phyloP scores from a whole-genome alignment of 2,113 vertebrate genomes.

The Anseranas semipalmata region DNA sequence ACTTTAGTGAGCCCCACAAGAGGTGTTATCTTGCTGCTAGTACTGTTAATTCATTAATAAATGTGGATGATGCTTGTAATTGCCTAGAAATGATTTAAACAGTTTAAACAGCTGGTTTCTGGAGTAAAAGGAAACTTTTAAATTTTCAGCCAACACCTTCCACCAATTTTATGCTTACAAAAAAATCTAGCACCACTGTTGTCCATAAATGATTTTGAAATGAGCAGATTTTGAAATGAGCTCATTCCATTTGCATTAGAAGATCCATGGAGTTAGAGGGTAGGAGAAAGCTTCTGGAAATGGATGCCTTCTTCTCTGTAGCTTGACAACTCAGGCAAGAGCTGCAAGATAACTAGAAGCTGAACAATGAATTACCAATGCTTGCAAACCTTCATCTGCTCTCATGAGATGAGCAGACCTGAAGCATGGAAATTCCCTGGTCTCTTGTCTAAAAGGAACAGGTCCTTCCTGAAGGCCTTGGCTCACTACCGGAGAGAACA shows the following conservation, averaged over 20 bases:
- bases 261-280: neutral
- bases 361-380: neutral
- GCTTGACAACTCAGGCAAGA: neutral
- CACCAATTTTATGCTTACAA: neutral
- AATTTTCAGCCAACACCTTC: neutral
- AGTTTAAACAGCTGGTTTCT: neutral
- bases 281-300: neutral
- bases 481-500: neutral
- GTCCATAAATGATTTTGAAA: neutral
- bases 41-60: neutral
- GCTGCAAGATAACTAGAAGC: neutral
- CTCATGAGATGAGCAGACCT: neutral
- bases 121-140: neutral
- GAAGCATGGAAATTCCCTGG: rapidly evolving
- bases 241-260: neutral
- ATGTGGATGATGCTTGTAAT: neutral
- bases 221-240: rapidly evolving
- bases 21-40: neutral
- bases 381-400: neutral
- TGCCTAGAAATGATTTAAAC: neutral
- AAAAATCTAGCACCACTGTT: neutral
- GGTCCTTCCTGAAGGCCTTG: neutral
- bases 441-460: neutral
- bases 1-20: neutral
- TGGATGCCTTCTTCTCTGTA: no score